Conservation (phyloP, 2,797 vertebrate species). For the Diglossa cyanea region DNA sequence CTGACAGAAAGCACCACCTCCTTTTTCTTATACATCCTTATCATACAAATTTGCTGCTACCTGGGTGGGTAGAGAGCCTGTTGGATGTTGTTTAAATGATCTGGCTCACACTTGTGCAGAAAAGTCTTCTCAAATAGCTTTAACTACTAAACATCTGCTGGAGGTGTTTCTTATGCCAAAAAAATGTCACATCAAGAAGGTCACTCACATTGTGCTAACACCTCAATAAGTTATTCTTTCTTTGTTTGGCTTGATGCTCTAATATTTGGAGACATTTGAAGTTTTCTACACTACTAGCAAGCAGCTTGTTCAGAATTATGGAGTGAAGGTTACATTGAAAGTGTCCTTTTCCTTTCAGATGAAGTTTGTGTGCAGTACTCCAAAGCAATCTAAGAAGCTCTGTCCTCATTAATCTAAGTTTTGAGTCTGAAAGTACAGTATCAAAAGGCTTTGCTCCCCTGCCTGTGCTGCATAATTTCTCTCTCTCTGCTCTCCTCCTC, state of each 20-base stretch:
- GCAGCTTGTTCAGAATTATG: conserved; percentile 12
- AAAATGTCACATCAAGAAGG: conserved; percentile 8
- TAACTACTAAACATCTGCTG: conserved; percentile 6
- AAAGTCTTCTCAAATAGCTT: neutral
- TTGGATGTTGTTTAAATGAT: neutral
- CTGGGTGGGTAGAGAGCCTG: neutral
- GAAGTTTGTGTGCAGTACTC: conserved; percentile 13
- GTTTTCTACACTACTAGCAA: neutral
- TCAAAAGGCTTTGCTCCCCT: conserved; percentile 40
- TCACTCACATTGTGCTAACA: conserved; percentile 28
- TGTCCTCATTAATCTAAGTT: conserved; percentile 2
- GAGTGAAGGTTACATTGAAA: conserved; percentile 47
- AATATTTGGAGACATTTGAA: conserved; percentile 30
- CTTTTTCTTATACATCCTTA: neutral
- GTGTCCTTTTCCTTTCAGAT: conserved; percentile 22
- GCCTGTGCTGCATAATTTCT: neutral
- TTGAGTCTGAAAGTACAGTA: neutral
- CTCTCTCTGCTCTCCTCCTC: neutral
- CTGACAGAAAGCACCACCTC: neutral
- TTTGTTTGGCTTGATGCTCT: neutral
- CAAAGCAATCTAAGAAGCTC: conserved; percentile 1
- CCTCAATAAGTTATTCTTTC: conserved; percentile 32
- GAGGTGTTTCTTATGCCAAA: conserved; percentile 12
- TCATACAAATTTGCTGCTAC: neutral
- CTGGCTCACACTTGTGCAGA: neutral